A percentile compares a stretch with the other conserved stretches of the same genome.
These are phyloP conservation scores for Wiebesia pumilae DNA, from an alignment of 1,140 invertebrate genomes.

Conservation along the genomic window DNA sequence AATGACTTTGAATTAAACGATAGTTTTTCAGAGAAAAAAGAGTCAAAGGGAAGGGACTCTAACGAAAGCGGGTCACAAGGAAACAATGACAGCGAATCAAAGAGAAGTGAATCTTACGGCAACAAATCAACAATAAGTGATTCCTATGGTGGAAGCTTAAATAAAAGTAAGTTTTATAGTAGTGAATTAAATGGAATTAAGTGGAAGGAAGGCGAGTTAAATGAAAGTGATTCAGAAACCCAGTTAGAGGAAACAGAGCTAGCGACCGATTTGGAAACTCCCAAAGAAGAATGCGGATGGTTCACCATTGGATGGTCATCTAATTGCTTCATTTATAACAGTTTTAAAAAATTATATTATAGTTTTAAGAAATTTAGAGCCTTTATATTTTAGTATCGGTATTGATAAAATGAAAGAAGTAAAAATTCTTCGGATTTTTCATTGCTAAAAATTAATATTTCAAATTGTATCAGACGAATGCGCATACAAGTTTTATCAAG, in stretches of 20 bases:
- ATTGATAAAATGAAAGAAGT: no score
- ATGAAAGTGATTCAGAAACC: not conserved
- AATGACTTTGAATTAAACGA: no score
- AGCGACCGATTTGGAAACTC: not conserved
- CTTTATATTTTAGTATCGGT: no score
- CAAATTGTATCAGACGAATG: no score
- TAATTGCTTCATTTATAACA: not conserved
- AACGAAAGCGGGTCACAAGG: not conserved
- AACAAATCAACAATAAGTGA: not conserved
- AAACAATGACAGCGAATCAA: not conserved
- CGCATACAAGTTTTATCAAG: no score
- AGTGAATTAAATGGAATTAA: not conserved
- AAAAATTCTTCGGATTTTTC: no score
- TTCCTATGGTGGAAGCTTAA: not conserved
- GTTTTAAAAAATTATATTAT: not conserved
- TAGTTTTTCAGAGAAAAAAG: not conserved
- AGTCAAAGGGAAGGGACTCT: not conserved
- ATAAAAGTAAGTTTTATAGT: not conserved
- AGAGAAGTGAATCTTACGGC: not conserved
- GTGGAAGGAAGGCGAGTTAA: not conserved
- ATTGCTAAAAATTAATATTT: no score
- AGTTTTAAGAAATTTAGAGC: not conserved
- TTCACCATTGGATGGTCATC: not conserved
- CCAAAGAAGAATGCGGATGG: not conserved
- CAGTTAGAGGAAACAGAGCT: no score